These are phyloP conservation scores for Lepidocolaptes lacrymiger DNA, from an alignment of 2,797 vertebrate species.

Conservation along the genomic window DNA sequence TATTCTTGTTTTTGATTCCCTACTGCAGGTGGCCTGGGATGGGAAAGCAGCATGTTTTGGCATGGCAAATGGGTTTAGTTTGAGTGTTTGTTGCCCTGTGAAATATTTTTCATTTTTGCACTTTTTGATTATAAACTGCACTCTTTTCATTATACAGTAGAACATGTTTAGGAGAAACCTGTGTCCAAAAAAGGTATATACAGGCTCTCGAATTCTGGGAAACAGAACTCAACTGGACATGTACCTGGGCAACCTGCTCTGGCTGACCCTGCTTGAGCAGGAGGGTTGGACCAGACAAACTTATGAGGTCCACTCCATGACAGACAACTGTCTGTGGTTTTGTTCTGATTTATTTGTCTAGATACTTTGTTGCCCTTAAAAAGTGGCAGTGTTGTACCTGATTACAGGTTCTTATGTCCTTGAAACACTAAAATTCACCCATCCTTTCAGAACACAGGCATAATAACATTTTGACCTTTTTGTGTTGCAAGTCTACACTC, in stretches of 20 bases:
- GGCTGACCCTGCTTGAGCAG: background rate
- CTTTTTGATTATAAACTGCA: background rate
- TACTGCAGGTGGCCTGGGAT: background rate
- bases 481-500: accelerated
- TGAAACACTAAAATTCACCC: background rate
- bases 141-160: background rate
- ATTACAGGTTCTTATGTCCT: background rate
- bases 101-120: background rate
- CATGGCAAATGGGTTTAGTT: background rate
- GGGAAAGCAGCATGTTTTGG: background rate
- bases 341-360: background rate
- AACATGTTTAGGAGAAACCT: background rate
- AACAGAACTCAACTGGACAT: background rate
- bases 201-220: background rate
- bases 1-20: background rate
- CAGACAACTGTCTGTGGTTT: background rate
- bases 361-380: background rate
- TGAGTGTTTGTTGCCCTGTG: background rate
- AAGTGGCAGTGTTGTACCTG: background rate
- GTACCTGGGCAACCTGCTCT: background rate
- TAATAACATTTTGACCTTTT: background rate
- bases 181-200: background rate
- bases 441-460: background rate
- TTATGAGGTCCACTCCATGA: background rate
- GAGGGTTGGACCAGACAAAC: background rate